Evolutionary conservation across 2,888 invertebrate genomes (phyloP).

Genomic region (Eurois occulta): DNA sequence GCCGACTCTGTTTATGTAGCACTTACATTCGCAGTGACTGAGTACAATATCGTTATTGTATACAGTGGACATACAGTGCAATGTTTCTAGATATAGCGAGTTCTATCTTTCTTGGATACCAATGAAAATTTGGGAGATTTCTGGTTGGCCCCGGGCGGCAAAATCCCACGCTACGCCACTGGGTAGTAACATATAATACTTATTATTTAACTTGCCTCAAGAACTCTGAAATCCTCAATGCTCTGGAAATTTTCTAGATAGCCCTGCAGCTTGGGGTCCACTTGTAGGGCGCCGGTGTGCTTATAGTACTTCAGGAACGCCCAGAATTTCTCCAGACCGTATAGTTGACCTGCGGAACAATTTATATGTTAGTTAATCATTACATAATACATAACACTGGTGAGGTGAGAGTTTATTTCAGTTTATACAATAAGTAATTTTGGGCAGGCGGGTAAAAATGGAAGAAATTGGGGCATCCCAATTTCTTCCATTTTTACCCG

Average conservation of each 20-base stretch:
- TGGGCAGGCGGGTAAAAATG: too few relatives aligned
- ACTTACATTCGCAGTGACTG: constrained; percentile 61
- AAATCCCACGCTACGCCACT: too few relatives aligned
- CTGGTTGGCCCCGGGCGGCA: background rate
- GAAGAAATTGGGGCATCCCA: too few relatives aligned
- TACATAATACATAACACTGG: background rate
- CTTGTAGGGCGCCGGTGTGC: constrained; percentile 93
- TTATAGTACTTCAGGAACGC: constrained; percentile 99
- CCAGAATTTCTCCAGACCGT: constrained; percentile 99
- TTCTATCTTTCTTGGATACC: too few relatives aligned
- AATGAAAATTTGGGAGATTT: background rate
- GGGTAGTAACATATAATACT: too few relatives aligned
- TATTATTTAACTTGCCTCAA: constrained; percentile 88
- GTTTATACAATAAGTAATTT: too few relatives aligned
- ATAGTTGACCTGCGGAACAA: constrained; percentile 94
- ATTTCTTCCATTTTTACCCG: too few relatives aligned
- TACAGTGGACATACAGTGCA: constrained; percentile 51
- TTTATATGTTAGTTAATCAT: background rate
- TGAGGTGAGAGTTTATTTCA: background rate
- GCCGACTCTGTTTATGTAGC: constrained; percentile 51
- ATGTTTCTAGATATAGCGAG: background rate
- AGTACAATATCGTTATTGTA: constrained; percentile 19
- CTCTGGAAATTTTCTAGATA: constrained; percentile 95
- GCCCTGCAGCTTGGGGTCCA: constrained; percentile 93
- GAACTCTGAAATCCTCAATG: constrained; percentile 96